Evolutionary conservation across 64 coral and sea anemone genomes (phyloP).

Genomic region (Montipora foliosa): DNA sequence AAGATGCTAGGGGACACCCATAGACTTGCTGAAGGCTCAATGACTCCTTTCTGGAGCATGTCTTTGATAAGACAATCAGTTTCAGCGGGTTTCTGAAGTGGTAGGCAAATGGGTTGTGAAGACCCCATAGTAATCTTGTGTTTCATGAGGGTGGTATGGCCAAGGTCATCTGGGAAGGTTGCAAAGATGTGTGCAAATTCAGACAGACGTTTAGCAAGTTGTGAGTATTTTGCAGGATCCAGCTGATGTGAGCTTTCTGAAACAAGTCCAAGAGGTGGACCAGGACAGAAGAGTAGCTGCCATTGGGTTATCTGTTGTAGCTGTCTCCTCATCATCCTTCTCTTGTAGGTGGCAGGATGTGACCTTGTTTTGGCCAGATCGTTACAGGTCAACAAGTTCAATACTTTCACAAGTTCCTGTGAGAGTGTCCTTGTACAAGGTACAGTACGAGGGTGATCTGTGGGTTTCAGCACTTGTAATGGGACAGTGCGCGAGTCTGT

Average conservation of each 20-base stretch:
- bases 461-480: slow-evolving; percentile 16
- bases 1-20: slow-evolving; percentile 34
- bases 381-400: background rate
- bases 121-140: slow-evolving; percentile 17
- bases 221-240: background rate
- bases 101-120: background rate
- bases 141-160: background rate
- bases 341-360: background rate
- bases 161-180: background rate
- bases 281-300: background rate
- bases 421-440: slow-evolving; percentile 7
- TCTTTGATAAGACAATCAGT: background rate
- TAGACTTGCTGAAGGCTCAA: slow-evolving; percentile 19
- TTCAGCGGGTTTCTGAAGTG: background rate
- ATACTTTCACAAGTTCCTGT: background rate
- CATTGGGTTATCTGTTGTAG: too few species aligned
- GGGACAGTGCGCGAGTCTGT: background rate
- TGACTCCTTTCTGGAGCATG: slow-evolving; percentile 3
- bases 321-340: background rate
- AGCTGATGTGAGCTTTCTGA: background rate
- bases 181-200: slow-evolving; percentile 2
- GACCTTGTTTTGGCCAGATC: background rate
- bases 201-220: background rate
- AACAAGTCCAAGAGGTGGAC: slow-evolving; percentile 20
- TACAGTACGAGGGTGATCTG: slow-evolving; percentile 13